Evolutionary conservation across 2,888 invertebrate species (phyloP).

Genomic region (Sesia bembeciformis): DNA sequence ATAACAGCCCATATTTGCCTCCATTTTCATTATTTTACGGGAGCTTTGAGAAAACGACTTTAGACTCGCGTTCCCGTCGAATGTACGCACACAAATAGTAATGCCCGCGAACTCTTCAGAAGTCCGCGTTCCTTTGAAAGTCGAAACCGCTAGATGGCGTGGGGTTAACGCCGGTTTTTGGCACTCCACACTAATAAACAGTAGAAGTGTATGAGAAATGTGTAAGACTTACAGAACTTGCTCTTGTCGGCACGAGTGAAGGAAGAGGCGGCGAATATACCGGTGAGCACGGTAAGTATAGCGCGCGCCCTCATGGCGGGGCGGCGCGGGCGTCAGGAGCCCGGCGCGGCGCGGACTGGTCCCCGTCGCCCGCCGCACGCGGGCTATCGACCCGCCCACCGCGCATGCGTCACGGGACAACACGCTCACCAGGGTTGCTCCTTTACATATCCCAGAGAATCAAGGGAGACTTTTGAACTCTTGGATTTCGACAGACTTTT

Average conservation of each 20-base stretch:
- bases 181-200: too few species aligned
- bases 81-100: too few species aligned
- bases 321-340: conserved; percentile 26
- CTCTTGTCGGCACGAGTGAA: conserved; percentile 63
- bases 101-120: too few species aligned
- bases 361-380: conserved; percentile 11
- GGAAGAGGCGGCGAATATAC: conserved; percentile 39
- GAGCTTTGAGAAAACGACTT: too few species aligned
- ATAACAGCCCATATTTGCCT: too few species aligned
- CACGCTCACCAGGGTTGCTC: neutral
- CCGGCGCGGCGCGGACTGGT: conserved; percentile 30
- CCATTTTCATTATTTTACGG: too few species aligned
- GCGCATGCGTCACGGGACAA: conserved; percentile 39
- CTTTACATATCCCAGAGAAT: neutral
- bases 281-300: conserved; percentile 40
- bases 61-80: too few species aligned
- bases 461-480: too few species aligned
- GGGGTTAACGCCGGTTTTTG: neutral
- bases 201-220: neutral
- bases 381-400: conserved; percentile 10
- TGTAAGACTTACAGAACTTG: conserved; percentile 65
- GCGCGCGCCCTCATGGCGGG: conserved; percentile 56
- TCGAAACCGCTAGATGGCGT: conserved; percentile 2
- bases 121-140: neutral
- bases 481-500: too few species aligned